Evolutionary conservation across 2,113 vertebrate genomes (phyloP).

Genomic region (Cinclus mexicanus): DNA sequence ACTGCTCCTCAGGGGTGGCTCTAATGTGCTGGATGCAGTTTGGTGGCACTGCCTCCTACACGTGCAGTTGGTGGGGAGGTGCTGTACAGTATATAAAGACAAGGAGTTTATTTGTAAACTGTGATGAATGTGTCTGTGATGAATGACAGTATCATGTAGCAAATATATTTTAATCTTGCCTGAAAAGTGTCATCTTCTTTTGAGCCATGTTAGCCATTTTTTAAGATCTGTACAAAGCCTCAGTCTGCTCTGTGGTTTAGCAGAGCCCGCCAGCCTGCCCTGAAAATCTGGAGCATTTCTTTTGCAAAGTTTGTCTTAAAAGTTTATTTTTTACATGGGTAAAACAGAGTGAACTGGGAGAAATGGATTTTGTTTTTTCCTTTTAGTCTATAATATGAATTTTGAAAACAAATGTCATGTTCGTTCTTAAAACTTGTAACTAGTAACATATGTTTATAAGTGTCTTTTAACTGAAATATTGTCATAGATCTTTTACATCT

Average conservation of each 20-base stretch:
- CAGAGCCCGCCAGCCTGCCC: neutral
- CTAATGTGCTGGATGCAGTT: fast-evolving
- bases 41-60: neutral
- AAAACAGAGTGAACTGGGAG: neutral
- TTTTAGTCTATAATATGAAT: neutral
- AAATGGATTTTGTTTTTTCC: neutral
- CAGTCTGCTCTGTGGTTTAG: neutral
- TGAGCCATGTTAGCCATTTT: neutral
- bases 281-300: neutral
- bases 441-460: constrained; percentile 24
- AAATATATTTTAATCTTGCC: neutral
- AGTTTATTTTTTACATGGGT: neutral
- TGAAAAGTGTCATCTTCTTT: neutral
- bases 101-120: neutral
- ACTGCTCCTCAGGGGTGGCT: neutral
- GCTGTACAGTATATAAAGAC: neutral
- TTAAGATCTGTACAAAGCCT: neutral
- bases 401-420: neutral
- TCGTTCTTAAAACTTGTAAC: constrained; percentile 4
- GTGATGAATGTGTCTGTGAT: neutral
- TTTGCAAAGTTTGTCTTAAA: neutral
- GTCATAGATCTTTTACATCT: constrained; percentile 45
- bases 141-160: neutral
- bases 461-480: constrained; percentile 22
- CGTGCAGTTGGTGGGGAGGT: fast-evolving